A percentile compares a stretch with the other conserved stretches of the same genome.
These are phyloP conservation scores for Cyprinodon variegatus DNA, from an alignment of 2,113 vertebrate genomes.

Conservation along the genomic window DNA sequence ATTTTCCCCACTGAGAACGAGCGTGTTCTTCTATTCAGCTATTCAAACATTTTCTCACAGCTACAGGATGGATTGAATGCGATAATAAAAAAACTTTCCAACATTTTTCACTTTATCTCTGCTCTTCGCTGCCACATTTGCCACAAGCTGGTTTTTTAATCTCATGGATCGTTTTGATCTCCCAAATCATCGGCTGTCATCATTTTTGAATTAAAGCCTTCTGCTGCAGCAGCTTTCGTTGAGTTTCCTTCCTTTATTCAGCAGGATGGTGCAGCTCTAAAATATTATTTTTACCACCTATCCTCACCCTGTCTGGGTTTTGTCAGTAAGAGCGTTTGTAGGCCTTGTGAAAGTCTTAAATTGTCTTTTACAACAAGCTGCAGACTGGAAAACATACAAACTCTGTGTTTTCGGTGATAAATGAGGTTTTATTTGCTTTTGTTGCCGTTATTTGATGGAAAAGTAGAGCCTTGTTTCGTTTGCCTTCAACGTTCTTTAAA, in stretches of 20 bases:
- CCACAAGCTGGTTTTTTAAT: constrained; percentile 65
- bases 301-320: constrained; percentile 17
- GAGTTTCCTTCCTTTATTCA: constrained; percentile 2
- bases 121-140: constrained; percentile 32
- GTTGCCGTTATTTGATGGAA: neutral
- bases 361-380: neutral
- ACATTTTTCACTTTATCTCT: constrained; percentile 12
- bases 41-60: constrained; percentile 50
- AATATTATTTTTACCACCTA: constrained; percentile 7
- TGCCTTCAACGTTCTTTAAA: neutral
- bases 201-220: constrained; percentile 39
- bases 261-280: constrained; percentile 5
- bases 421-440: neutral
- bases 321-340: constrained; percentile 15
- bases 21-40: constrained; percentile 39
- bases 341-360: constrained; percentile 31
- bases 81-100: constrained; percentile 59
- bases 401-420: neutral
- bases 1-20: constrained; percentile 13
- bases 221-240: neutral
- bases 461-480: neutral
- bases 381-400: neutral
- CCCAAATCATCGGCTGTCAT: constrained; percentile 52
- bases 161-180: constrained; percentile 67
- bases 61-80: constrained; percentile 47